Percentiles rank a stretch among this genome's conserved stretches.
phyloP scores from a whole-genome alignment of 2,113 vertebrate species.

The Passer domesticus region DNA sequence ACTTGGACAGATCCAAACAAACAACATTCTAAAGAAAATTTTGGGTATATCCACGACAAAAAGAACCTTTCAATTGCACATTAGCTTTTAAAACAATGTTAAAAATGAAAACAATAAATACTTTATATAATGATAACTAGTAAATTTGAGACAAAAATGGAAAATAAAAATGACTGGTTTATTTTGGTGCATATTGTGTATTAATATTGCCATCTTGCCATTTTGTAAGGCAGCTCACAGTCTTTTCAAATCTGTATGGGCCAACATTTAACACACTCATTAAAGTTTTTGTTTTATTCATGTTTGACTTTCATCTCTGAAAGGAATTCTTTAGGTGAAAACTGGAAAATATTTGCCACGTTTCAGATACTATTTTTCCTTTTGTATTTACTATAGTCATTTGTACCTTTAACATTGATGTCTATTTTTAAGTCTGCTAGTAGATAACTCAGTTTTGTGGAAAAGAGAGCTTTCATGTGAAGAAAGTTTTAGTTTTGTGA shows the following conservation, averaged over 20 bases:
- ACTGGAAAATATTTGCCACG: background rate
- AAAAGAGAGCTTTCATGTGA: background rate
- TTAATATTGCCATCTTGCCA: background rate
- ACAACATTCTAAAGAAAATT: background rate
- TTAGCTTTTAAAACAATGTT: background rate
- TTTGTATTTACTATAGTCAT: background rate
- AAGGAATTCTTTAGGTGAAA: background rate
- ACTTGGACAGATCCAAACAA: background rate
- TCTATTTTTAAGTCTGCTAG: background rate
- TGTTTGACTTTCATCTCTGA: background rate
- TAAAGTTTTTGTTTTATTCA: background rate
- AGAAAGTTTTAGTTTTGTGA: background rate
- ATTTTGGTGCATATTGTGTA: background rate
- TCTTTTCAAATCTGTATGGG: background rate
- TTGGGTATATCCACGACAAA: background rate
- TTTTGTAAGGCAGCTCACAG: background rate
- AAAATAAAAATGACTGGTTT: background rate
- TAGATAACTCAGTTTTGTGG: background rate
- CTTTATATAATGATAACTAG: background rate
- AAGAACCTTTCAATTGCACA: background rate
- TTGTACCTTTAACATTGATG: background rate
- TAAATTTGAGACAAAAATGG: background rate
- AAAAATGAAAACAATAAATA: background rate
- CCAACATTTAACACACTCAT: background rate
- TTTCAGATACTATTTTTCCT: background rate